Conservation (phyloP, 2,113 vertebrate species). For the Dasypus novemcinctus region DNA sequence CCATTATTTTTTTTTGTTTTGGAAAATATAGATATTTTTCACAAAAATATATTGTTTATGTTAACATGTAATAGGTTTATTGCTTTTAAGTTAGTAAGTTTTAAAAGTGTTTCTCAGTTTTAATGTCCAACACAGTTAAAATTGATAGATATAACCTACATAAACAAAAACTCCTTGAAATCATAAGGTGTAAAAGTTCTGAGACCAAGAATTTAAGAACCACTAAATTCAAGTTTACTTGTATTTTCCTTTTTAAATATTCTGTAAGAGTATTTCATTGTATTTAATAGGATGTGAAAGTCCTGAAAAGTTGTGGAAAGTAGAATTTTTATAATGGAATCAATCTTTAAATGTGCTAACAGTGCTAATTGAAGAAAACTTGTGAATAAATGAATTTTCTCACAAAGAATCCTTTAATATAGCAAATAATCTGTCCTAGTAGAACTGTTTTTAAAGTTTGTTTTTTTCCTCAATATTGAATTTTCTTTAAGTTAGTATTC, state of each 20-base stretch:
- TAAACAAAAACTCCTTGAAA: constrained; percentile 7
- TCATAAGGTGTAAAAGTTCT: not conserved
- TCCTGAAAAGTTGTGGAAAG: not conserved
- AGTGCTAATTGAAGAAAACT: not conserved
- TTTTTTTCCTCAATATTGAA: not conserved
- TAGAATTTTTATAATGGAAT: constrained; percentile 20
- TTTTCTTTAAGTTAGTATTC: not conserved
- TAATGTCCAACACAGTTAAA: not conserved
- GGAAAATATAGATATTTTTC: not conserved
- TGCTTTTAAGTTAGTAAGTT: not conserved
- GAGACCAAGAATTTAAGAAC: not conserved
- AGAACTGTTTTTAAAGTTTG: not conserved
- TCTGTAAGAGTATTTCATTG: not conserved
- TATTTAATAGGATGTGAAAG: not conserved
- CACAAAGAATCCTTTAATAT: not conserved
- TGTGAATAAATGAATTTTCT: not conserved
- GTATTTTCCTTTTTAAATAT: not conserved
- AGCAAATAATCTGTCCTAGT: not conserved
- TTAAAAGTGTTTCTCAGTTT: not conserved
- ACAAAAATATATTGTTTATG: not conserved
- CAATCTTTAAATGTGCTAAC: not conserved
- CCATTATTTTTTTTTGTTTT: not conserved
- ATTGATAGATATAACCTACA: not conserved
- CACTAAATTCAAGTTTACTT: not conserved
- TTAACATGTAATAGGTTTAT: not conserved